These are phyloP conservation scores for Cyclura pinguis DNA, from an alignment of 2,797 vertebrate species.

Conservation along the genomic window DNA sequence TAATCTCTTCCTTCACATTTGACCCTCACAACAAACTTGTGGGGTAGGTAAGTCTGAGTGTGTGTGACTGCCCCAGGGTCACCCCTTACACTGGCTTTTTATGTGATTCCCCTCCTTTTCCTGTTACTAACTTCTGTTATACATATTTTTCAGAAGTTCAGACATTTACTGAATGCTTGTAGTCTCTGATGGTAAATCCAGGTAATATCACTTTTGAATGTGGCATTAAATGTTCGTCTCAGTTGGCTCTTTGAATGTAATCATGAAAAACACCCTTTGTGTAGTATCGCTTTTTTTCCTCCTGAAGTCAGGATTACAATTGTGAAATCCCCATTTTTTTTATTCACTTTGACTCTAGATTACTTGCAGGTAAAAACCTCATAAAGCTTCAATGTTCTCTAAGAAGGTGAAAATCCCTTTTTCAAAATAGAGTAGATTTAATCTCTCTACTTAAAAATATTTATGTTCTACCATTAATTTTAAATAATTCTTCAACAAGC, in stretches of 20 bases:
- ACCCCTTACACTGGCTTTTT: not conserved
- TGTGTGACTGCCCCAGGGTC: not conserved
- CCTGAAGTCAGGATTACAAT: not conserved
- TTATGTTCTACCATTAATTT: not conserved
- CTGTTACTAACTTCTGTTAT: constrained; percentile 10
- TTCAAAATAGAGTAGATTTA: not conserved
- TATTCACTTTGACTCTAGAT: not conserved
- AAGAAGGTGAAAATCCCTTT: constrained; percentile 9
- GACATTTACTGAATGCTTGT: not conserved
- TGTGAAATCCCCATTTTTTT: not conserved
- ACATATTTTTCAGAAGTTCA: not conserved
- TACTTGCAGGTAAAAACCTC: not conserved
- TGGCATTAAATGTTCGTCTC: not conserved
- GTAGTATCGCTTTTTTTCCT: not conserved
- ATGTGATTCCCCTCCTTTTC: not conserved
- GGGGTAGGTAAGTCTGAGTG: not conserved
- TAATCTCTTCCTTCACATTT: not conserved
- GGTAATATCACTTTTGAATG: not conserved
- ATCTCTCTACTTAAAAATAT: not conserved
- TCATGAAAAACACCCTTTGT: not conserved
- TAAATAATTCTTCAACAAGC: not conserved
- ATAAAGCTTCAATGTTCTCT: not conserved
- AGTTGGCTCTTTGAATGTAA: not conserved
- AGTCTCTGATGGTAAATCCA: constrained; percentile 18
- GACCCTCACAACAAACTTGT: not conserved